A percentile compares a stretch with the other conserved stretches of the same genome.
Evolutionary conservation across 2,888 invertebrate species (phyloP).

Genomic region (Drosophila kokeensis): DNA sequence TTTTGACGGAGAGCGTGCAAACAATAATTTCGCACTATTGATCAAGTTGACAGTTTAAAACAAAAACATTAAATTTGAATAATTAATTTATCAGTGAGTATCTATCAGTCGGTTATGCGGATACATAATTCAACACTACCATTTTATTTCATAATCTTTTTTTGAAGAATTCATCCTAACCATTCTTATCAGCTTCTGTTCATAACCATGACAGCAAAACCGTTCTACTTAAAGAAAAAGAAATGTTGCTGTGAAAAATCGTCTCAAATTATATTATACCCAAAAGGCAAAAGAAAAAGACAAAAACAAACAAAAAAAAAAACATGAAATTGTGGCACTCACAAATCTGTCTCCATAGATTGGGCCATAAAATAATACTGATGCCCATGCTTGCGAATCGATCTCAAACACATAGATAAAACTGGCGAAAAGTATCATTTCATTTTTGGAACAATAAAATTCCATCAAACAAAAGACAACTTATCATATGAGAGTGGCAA

Average conservation of each 20-base stretch:
- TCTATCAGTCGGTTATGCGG: too few relatives aligned
- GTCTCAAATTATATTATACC: not conserved
- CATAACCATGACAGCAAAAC: not conserved
- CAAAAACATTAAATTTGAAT: not conserved
- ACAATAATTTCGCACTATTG: not conserved
- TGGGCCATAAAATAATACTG: conserved; percentile 49
- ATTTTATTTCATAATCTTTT: not conserved
- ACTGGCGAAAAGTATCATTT: conserved; percentile 40
- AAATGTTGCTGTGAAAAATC: not conserved
- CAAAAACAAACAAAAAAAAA: not conserved
- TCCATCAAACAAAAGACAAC: conserved; percentile 57
- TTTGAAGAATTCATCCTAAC: not conserved
- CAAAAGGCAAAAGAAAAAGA: not conserved
- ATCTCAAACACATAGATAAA: conserved; percentile 37
- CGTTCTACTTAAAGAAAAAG: not conserved
- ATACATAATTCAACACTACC: not conserved
- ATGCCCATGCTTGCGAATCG: conserved; percentile 24
- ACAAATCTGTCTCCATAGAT: conserved; percentile 17
- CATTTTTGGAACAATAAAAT: conserved; percentile 39
- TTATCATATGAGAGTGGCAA: conserved; percentile 37
- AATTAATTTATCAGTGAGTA: not conserved
- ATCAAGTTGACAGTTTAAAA: not conserved
- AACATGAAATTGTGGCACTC: conserved; percentile 6
- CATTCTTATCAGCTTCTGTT: not conserved
- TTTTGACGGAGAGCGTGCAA: not conserved